phyloP scores from a whole-genome alignment of 2,113 vertebrate species.

The Thunnus maccoyii region DNA sequence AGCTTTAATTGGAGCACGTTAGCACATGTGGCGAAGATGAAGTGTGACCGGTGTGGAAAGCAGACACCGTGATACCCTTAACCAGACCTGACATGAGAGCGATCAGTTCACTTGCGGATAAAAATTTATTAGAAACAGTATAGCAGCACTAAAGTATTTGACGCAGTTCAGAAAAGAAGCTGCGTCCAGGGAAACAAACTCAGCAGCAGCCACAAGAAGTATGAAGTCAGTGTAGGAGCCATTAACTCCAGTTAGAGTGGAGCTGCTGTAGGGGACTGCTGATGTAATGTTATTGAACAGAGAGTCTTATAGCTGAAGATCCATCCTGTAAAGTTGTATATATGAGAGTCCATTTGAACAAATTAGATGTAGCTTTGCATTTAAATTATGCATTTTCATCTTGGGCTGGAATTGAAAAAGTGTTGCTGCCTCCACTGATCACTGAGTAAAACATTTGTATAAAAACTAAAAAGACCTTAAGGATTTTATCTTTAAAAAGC shows the following conservation, averaged over 20 bases:
- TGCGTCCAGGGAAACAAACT: slow-evolving; percentile 27
- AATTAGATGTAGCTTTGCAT: slow-evolving; percentile 45
- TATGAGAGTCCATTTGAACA: slow-evolving; percentile 44
- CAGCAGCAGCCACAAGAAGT: slow-evolving; percentile 45
- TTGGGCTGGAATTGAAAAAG: slow-evolving; percentile 25
- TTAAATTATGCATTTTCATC: slow-evolving; percentile 30
- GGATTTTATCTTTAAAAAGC: neutral
- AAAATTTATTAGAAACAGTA: slow-evolving; percentile 20
- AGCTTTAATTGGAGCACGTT: slow-evolving; percentile 62
- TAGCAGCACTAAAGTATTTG: slow-evolving; percentile 47
- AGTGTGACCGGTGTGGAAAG: slow-evolving; percentile 39
- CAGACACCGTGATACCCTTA: slow-evolving; percentile 1
- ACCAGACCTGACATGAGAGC: slow-evolving; percentile 42
- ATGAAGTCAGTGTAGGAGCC: slow-evolving; percentile 42
- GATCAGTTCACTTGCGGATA: slow-evolving; percentile 10
- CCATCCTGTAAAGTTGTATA: slow-evolving; percentile 31
- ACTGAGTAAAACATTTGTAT: neutral
- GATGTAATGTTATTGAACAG: slow-evolving; percentile 62
- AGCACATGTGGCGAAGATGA: slow-evolving; percentile 37
- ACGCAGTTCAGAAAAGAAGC: slow-evolving; percentile 41
- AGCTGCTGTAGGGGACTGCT: slow-evolving; percentile 44
- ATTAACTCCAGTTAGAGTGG: slow-evolving; percentile 70
- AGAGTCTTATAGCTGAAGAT: slow-evolving; percentile 46
- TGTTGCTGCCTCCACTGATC: neutral
- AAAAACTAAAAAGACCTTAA: neutral